Conservation (phyloP, 2,113 vertebrate genomes). For the Archilochus colubris region DNA sequence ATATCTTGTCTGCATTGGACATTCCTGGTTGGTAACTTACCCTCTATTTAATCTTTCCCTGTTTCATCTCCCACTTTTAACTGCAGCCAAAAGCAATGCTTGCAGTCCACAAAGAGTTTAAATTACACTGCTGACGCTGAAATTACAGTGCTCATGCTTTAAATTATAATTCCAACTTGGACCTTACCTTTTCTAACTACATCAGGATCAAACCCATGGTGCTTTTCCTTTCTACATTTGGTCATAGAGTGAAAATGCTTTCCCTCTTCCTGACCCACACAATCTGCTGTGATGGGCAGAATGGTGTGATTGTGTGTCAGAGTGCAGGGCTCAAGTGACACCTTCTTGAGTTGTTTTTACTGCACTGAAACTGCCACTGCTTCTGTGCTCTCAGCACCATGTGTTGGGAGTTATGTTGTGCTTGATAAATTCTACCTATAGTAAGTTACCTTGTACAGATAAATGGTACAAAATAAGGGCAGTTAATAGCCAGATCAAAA, state of each 20-base stretch:
- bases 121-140: neutral
- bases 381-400: neutral
- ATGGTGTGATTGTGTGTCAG: rapidly evolving
- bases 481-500: neutral
- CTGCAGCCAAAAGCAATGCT: neutral
- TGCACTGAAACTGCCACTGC: neutral
- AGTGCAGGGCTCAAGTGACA: neutral
- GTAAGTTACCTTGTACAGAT: neutral
- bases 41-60: neutral
- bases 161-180: neutral
- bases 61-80: neutral
- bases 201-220: neutral
- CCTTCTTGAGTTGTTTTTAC: neutral
- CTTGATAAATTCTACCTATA: neutral
- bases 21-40: neutral
- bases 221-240: neutral
- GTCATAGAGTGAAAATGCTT: neutral
- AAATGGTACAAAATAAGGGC: neutral
- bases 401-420: neutral
- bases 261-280: neutral
- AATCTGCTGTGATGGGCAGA: neutral
- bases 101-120: neutral
- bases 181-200: neutral
- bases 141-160: neutral
- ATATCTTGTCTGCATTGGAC: neutral